Conservation (phyloP, 2,113 vertebrate species). For the Syrrhaptes paradoxus region DNA sequence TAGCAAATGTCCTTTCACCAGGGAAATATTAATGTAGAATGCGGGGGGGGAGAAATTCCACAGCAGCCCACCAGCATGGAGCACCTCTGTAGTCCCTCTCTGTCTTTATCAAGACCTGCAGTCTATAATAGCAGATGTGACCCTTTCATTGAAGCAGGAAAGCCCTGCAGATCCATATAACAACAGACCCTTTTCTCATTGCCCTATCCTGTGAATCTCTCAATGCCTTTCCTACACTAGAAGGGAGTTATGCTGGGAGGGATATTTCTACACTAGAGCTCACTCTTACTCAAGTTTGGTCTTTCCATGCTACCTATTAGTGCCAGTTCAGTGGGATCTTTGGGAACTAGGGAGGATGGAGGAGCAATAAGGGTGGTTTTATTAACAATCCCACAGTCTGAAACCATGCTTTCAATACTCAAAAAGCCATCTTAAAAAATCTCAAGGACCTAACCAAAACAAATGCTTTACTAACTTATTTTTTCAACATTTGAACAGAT, state of each 20-base stretch:
- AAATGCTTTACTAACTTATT: background rate
- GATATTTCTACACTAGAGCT: background rate
- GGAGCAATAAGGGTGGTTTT: background rate
- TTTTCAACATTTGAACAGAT: background rate
- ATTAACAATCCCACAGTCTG: background rate
- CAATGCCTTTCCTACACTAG: background rate
- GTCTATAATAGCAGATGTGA: background rate
- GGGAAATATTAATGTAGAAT: conserved; percentile 1
- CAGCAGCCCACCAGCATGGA: background rate
- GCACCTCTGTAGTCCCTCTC: background rate
- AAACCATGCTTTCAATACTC: background rate
- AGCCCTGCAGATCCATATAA: background rate
- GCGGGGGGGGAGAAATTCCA: background rate
- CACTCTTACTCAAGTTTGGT: background rate
- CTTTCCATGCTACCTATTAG: background rate
- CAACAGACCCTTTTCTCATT: background rate
- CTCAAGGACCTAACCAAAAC: background rate
- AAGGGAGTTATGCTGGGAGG: accelerated
- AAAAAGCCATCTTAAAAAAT: background rate
- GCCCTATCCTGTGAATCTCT: background rate
- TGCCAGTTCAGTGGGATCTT: background rate
- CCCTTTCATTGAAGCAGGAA: background rate
- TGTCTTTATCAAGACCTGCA: background rate
- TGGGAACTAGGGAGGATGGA: background rate
- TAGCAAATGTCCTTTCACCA: background rate